These are phyloP conservation scores for Apis laboriosa DNA, from an alignment of 1,140 invertebrate genomes.

Conservation along the genomic window DNA sequence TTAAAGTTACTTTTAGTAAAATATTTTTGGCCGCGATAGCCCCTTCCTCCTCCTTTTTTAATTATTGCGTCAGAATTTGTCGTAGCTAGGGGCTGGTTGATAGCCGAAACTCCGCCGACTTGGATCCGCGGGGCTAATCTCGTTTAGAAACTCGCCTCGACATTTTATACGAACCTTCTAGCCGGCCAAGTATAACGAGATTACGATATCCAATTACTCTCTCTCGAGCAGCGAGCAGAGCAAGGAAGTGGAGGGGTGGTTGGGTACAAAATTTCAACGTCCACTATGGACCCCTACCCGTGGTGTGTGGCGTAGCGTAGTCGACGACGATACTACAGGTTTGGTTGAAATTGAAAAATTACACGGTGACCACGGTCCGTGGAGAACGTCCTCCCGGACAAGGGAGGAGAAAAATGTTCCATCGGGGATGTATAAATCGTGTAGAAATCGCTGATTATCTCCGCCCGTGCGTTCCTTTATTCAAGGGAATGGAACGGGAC, in stretches of 20 bases:
- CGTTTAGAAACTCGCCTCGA: constrained; percentile 62
- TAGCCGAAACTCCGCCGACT: constrained; percentile 34
- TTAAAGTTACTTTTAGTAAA: constrained; percentile 11
- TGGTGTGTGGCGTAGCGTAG: no score
- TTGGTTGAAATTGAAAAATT: constrained; percentile 56
- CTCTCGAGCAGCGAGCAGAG: not conserved
- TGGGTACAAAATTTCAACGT: constrained; percentile 60
- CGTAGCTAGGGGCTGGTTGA: no score
- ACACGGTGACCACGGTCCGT: constrained; percentile 20
- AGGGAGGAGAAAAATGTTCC: not conserved
- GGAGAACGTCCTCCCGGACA: not conserved
- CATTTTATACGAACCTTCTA: constrained; percentile 65
- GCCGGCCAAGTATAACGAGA: constrained; percentile 61
- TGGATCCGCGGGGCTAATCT: constrained; percentile 62
- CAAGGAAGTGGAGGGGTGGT: not conserved
- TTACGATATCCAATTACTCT: constrained; percentile 68
- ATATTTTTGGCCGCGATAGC: not conserved
- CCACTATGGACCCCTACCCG: constrained; percentile 12
- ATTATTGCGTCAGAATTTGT: not conserved
- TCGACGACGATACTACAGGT: constrained; percentile 12
- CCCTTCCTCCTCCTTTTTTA: no score
- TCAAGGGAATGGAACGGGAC: no score
- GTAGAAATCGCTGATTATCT: not conserved
- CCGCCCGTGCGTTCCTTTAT: not conserved
- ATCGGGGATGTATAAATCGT: not conserved